Base-by-base conservation (phyloP, 2,113 vertebrate species). In the Orientallactaga bullata region DNA sequence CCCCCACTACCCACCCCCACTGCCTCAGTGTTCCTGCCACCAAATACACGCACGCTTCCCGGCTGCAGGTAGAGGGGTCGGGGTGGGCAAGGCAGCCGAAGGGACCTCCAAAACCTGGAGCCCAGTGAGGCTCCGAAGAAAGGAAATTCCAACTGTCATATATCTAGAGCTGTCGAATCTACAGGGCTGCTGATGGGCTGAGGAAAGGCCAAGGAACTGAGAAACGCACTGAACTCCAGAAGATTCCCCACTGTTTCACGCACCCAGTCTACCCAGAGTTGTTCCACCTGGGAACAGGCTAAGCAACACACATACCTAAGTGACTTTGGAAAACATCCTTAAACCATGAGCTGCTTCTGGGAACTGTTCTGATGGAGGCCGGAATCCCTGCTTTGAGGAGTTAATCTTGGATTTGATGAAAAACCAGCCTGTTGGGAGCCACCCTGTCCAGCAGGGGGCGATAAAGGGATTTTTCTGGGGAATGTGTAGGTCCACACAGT, bases 391-490 rank as follows among this genome's bases (percentile, higher is more conserved):
- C 17, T 13, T 7, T 55, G 55, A 55, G 4, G 42, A 61, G 79
- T 39, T 55, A 15, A 68, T 26, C 24, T 87, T 37, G n/a, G 39
- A 28, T 83, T 37, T 30, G 66, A 84, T 28, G 74, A 77, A 65
- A 95, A 94, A 80, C 60, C 60, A 63, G 71, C 42, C 84, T 51
- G 65, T 66, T 30, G 65, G 47, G 82, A 66, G 85, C 72, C 55
- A 13, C 84, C 83, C 86, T 15, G 86, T 69, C 94, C 94, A 85
- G 91, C 93, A 97, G 96, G 84, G 85, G 88, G 10, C 81, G 81
- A 72, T 68, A 58, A 79, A 65, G 69, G 85, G 37, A n/a, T n/a
- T 47, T 80, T 88, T 37, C 63, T 37, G 35, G 51, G 79, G 88
- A 86, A 82, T 42, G 71, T 61, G 4, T 55, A 79, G 3, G 3